Percentiles rank a stretch among this genome's conserved stretches.
Conservation (phyloP, 2,888 invertebrate species). For the Euclidia mi region DNA sequence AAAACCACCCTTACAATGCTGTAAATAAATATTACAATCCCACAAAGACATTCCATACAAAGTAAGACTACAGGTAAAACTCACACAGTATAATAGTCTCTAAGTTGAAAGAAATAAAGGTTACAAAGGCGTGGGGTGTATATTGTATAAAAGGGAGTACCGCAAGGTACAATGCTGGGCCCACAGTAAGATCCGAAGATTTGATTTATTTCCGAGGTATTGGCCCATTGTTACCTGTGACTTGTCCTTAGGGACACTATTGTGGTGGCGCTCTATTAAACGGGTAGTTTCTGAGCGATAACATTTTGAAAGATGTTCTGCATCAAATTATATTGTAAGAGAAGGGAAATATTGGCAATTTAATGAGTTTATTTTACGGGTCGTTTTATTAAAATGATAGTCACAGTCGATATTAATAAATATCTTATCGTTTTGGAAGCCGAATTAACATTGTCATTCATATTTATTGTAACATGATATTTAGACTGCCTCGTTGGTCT, state of each 20-base stretch:
- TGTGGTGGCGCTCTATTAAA: constrained; percentile 49
- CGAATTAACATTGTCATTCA: too few relatives aligned
- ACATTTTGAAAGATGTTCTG: constrained; percentile 49
- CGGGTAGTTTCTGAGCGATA: constrained; percentile 50
- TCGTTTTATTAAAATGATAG: neutral
- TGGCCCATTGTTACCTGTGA: constrained; percentile 56
- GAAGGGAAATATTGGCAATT: constrained; percentile 6
- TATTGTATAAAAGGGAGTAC: constrained; percentile 13
- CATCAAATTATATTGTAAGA: constrained; percentile 27
- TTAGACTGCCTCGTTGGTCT: too few relatives aligned
- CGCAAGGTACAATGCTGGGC: constrained; percentile 38
- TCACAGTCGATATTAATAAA: too few relatives aligned
- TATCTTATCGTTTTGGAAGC: too few relatives aligned
- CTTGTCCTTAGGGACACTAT: constrained; percentile 51
- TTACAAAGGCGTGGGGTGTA: too few relatives aligned
- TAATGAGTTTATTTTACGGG: neutral
- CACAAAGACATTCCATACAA: constrained; percentile 24
- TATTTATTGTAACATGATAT: too few relatives aligned
- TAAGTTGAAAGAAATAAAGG: constrained; percentile 19
- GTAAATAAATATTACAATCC: constrained; percentile 34
- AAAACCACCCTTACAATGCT: constrained; percentile 15
- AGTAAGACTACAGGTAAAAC: constrained; percentile 28
- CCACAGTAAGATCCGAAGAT: constrained; percentile 45
- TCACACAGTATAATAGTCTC: constrained; percentile 35
- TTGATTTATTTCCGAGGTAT: constrained; percentile 59